These are phyloP conservation scores for Eubucco bourcierii DNA, from an alignment of 2,113 vertebrate genomes.

Conservation along the genomic window DNA sequence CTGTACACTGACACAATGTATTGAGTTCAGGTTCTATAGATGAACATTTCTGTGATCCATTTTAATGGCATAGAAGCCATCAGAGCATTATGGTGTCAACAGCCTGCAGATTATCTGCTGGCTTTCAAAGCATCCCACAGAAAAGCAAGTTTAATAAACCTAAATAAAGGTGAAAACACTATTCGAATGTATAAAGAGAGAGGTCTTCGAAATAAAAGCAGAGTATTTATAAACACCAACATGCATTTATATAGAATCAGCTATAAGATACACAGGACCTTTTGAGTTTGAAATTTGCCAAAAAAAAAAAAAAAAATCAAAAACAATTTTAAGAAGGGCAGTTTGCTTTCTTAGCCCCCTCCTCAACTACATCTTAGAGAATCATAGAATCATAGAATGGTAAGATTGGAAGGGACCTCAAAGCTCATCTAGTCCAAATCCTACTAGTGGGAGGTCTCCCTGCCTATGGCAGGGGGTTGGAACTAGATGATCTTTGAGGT, in stretches of 20 bases:
- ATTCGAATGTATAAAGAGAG: not conserved
- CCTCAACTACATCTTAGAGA: not conserved
- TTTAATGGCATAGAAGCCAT: slow-evolving; percentile 6
- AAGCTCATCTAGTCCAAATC: too few relatives aligned
- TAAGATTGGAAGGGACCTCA: too few relatives aligned
- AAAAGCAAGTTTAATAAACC: not conserved
- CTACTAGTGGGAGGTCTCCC: too few relatives aligned
- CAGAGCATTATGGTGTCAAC: not conserved
- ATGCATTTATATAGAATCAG: not conserved
- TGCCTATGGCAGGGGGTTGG: too few relatives aligned
- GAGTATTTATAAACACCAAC: not conserved
- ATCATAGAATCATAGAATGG: not conserved
- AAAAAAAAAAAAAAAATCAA: not conserved
- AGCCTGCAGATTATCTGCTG: slow-evolving; percentile 32
- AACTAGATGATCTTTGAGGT: too few relatives aligned
- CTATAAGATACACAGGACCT: not conserved
- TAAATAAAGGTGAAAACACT: not conserved
- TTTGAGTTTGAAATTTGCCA: not conserved
- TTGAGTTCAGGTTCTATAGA: slow-evolving; percentile 32
- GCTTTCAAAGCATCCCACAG: not conserved
- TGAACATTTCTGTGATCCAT: not conserved
- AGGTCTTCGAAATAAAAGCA: not conserved
- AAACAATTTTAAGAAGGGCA: not conserved
- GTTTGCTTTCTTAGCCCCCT: not conserved
- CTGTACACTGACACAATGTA: not conserved